These are phyloP conservation scores for Cancer borealis DNA, from an alignment of 2,888 invertebrate species.

Conservation along the genomic window DNA sequence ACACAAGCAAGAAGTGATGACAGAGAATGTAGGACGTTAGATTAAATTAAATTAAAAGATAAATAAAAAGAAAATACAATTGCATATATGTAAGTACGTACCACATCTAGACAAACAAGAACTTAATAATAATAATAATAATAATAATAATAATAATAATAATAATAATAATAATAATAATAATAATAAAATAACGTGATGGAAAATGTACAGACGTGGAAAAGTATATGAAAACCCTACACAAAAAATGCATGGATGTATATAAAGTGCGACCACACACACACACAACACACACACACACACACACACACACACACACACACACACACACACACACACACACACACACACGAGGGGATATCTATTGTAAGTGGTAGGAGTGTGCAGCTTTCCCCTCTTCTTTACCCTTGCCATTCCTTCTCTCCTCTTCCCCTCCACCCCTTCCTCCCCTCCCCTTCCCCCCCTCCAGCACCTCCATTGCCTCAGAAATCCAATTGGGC, in stretches of 20 bases:
- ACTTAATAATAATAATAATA: neutral
- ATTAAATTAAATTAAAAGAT: no score
- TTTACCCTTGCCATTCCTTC: neutral
- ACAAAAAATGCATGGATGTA: no score
- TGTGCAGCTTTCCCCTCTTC: neutral
- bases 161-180: neutral
- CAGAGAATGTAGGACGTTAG: no score
- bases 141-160: neutral
- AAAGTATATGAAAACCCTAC: neutral
- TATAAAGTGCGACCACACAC: no score
- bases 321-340: constrained; percentile 20
- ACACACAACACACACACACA: neutral
- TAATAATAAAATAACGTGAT: neutral
- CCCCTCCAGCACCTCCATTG: neutral
- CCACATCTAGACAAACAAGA: no score
- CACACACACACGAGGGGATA: neutral
- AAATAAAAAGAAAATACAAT: no score
- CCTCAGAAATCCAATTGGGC: constrained; percentile 55
- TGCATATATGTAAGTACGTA: no score
- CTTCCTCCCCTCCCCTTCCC: neutral
- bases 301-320: constrained; percentile 11
- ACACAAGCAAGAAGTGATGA: no score
- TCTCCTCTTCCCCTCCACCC: neutral
- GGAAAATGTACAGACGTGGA: neutral
- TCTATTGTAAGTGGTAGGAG: neutral